phyloP scores from a whole-genome alignment of 1,140 invertebrate genomes.

The Bradysia coprophila region DNA sequence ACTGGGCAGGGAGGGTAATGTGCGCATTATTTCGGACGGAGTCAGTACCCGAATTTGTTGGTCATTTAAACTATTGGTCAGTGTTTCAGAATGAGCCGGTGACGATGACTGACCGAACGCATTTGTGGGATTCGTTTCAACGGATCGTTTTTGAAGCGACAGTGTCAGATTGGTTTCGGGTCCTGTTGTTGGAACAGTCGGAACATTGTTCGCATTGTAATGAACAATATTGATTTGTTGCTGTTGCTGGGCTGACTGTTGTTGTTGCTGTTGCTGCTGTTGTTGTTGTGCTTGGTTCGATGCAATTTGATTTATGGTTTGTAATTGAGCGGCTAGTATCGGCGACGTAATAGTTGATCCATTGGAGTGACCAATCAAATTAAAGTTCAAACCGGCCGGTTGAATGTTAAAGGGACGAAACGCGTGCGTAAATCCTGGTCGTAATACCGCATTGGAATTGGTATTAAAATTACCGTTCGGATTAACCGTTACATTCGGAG shows the following conservation, averaged over 20 bases:
- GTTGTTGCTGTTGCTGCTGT: background rate
- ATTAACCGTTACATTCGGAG: constrained; percentile 34
- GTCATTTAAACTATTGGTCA: constrained; percentile 30
- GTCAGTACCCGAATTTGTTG: constrained; percentile 70
- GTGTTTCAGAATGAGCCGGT: constrained; percentile 10
- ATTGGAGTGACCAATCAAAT: background rate
- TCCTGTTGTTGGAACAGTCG: background rate
- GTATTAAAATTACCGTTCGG: constrained; percentile 5
- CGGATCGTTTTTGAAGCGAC: background rate
- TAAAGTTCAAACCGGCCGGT: background rate
- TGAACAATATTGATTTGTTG: constrained; percentile 1
- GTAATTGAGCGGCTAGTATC: constrained; percentile 13
- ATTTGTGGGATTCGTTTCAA: too few relatives aligned
- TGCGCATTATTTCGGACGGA: constrained; percentile 71
- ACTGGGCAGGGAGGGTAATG: constrained; percentile 52
- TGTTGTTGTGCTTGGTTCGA: background rate
- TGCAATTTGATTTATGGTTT: constrained; percentile 1
- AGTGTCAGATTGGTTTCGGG: background rate
- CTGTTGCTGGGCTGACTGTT: background rate
- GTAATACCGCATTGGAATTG: background rate
- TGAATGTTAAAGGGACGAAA: constrained; percentile 1
- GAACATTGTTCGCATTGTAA: constrained; percentile 1
- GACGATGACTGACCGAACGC: background rate
- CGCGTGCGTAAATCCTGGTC: background rate
- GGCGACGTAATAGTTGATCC: constrained; percentile 14